Conservation (phyloP, 64 coral and sea anemone genomes). For the Montipora foliosa region DNA sequence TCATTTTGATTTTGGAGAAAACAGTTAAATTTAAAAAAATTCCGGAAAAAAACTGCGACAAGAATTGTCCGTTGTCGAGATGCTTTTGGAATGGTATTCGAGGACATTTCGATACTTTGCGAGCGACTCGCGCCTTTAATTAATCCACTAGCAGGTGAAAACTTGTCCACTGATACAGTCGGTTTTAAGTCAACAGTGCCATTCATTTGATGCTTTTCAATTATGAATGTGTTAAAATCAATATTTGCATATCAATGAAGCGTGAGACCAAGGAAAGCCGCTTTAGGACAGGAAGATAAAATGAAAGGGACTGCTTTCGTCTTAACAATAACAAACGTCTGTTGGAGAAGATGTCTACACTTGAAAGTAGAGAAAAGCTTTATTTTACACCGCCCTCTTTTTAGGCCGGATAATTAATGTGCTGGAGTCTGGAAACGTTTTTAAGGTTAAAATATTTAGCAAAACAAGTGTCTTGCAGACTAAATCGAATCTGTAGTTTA, state of each 20-base stretch:
- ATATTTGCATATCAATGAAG: conserved; percentile 47
- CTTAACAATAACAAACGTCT: background rate
- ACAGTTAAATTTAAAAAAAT: background rate
- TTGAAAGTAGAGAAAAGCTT: background rate
- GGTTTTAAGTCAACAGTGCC: background rate
- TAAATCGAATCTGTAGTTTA: too few relatives aligned
- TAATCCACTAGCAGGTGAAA: conserved; percentile 12
- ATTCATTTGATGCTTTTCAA: conserved; percentile 54
- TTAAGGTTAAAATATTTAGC: conserved; percentile 25
- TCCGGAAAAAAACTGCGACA: background rate
- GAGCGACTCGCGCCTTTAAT: background rate
- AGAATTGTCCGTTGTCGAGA: background rate
- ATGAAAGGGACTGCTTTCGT: conserved; percentile 2
- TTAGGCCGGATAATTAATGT: background rate
- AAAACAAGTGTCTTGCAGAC: background rate
- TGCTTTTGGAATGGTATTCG: background rate
- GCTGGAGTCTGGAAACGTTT: background rate
- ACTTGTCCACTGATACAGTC: background rate
- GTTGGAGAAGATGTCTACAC: background rate
- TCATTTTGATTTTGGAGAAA: background rate
- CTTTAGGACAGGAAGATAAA: background rate
- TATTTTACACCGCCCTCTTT: background rate
- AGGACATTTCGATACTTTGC: background rate
- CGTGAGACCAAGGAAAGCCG: background rate
- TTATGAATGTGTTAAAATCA: conserved; percentile 32